Evolutionary conservation across 2,113 vertebrate genomes (phyloP).

Genomic region (Gnathonemus longibarbis): DNA sequence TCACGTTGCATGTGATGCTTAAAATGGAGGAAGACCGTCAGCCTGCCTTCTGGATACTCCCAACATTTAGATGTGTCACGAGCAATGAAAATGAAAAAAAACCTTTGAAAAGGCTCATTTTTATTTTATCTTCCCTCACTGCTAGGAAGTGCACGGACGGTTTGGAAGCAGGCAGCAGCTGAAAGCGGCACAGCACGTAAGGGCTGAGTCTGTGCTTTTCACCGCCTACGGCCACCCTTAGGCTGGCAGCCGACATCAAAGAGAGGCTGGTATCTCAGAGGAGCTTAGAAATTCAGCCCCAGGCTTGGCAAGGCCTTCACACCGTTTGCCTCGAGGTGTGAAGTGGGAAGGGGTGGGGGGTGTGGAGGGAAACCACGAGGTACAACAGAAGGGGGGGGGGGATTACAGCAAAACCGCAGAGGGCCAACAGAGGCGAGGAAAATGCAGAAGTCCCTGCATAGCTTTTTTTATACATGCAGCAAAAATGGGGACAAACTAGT

Average conservation of each 20-base stretch:
- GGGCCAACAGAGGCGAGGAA: slow-evolving; percentile 30
- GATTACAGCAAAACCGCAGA: slow-evolving; percentile 40
- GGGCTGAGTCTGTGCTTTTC: slow-evolving; percentile 34
- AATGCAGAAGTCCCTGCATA: background rate
- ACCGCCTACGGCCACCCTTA: slow-evolving; percentile 48
- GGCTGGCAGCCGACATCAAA: slow-evolving; percentile 65
- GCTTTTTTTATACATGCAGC: background rate
- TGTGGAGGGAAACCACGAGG: slow-evolving; percentile 36
- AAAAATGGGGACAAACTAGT: background rate
- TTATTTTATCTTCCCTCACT: slow-evolving; percentile 9
- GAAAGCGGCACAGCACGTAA: slow-evolving; percentile 20
- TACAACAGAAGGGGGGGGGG: background rate
- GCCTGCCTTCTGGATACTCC: slow-evolving; percentile 22
- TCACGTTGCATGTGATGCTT: background rate
- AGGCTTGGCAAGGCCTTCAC: slow-evolving; percentile 55
- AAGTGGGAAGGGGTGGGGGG: slow-evolving; percentile 4
- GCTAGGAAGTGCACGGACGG: background rate
- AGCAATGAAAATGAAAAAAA: slow-evolving; percentile 19
- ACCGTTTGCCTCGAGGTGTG: slow-evolving; percentile 49
- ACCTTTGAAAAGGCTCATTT: slow-evolving; percentile 11
- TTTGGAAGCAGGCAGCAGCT: background rate
- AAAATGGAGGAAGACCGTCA: slow-evolving; percentile 11
- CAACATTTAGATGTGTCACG: slow-evolving; percentile 25
- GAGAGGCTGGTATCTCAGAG: slow-evolving; percentile 53
- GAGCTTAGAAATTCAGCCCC: slow-evolving; percentile 51